Base-by-base conservation (phyloP, 2,113 vertebrate genomes). In the Gymnobelideus leadbeateri region DNA sequence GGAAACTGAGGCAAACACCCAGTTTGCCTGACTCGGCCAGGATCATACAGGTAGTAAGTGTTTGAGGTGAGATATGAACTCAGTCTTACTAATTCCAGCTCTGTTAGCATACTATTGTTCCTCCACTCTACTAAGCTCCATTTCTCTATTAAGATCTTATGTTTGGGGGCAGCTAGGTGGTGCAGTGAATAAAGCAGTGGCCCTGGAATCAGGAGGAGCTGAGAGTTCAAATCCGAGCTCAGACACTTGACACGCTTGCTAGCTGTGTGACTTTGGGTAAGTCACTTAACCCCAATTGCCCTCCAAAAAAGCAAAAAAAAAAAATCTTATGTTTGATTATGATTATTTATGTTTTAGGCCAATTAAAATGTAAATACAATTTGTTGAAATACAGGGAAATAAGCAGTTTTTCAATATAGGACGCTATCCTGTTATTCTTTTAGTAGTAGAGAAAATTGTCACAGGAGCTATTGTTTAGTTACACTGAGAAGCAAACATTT, bases 91-190 rank as follows among this genome's bases (percentile, higher is more conserved):
- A n/a, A 77, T 12, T n/a, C 31, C 61, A 77, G 61, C 1, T 6
- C 24, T 14, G 19, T 77, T 77, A 19, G 6, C 19, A n/a, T 3
- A 68, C 31, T 77, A 77, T 16, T 77, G 31, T 77, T 77, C 61
- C n/a, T 77, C 61, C n/a, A 2, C 37, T 97, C 94, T 94, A 14
- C 55, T 94, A 91, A 92, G 50, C 93, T 94, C 54, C 46, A 52
- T 90, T 90, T 51, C 51, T 92, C 47, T 89, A 37, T 52, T 51
- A 54, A 51, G 21, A 51, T 49, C 47, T 49, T 49, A 49, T 51
- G 7, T 93, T 94, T 49, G 2, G n/a, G n/a, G n/a, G n/a, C n/a
- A n/a, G n/a, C n/a, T n/a, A n/a, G n/a, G n/a, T n/a, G n/a, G n/a
- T n/a, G n/a, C n/a, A n/a, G n/a, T n/a, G n/a, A n/a, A n/a, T n/a